Conservation (phyloP, 2,113 vertebrate species). For the pig (Sus scrofa) region DNA sequence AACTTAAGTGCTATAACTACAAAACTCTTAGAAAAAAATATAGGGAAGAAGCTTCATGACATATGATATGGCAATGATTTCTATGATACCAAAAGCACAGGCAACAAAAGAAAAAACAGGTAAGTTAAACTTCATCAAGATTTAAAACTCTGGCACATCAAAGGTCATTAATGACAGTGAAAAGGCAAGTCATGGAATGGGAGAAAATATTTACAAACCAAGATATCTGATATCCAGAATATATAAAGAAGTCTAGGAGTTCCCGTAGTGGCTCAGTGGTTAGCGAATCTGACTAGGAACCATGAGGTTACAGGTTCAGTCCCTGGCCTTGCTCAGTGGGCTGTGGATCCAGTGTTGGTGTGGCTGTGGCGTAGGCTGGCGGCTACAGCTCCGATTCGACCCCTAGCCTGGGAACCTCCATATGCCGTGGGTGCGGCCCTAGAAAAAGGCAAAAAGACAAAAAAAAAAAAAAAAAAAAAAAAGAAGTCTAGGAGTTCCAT, state of each 20-base stretch:
- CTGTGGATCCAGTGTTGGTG: too few species aligned
- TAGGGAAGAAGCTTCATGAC: not conserved
- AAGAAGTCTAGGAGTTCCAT: too few species aligned
- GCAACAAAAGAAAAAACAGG: not conserved
- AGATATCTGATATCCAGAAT: not conserved
- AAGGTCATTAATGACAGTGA: not conserved
- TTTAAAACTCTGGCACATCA: not conserved
- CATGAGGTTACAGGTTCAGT: too few species aligned
- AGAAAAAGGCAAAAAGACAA: too few species aligned
- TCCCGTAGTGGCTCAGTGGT: too few species aligned
- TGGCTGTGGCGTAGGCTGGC: too few species aligned
- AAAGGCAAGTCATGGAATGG: not conserved
- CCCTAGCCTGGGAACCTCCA: too few species aligned
- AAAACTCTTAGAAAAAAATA: not conserved
- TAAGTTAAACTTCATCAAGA: not conserved
- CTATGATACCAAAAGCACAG: not conserved
- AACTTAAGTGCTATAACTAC: not conserved
- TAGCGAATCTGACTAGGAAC: too few species aligned
- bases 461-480: too few species aligned
- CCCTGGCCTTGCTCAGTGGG: too few species aligned
- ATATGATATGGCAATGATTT: not conserved
- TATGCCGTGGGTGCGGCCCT: too few species aligned
- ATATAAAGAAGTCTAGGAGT: not conserved
- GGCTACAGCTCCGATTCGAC: too few species aligned
- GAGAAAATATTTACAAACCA: constrained; percentile 1